phyloP scores from a whole-genome alignment of 2,797 vertebrate species.

The Agapornis canus region DNA sequence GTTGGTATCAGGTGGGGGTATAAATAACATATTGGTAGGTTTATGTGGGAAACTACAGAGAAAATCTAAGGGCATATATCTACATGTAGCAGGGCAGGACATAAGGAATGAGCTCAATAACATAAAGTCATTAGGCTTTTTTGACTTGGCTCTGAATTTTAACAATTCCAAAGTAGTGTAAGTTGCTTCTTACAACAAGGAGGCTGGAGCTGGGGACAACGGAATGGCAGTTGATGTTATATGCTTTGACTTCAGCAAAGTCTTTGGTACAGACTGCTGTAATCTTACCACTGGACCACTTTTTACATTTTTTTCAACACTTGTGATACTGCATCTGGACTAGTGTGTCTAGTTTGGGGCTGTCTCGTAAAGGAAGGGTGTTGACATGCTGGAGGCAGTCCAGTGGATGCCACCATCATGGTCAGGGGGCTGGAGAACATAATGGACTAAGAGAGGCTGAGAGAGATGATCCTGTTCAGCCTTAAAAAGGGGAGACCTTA shows the following conservation, averaged over 20 bases:
- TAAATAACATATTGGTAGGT: background rate
- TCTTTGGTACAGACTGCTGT: background rate
- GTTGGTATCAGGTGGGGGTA: background rate
- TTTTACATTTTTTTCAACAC: background rate
- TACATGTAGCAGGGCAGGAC: background rate
- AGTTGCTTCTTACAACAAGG: background rate
- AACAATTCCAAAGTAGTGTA: background rate
- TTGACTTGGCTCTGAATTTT: background rate
- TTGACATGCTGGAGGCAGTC: background rate
- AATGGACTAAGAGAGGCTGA: background rate
- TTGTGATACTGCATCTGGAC: background rate
- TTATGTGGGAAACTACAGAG: background rate
- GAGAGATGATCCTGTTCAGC: background rate
- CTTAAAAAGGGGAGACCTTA: background rate
- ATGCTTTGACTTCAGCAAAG: background rate
- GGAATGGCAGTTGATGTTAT: background rate
- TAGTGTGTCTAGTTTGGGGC: background rate
- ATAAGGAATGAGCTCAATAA: background rate
- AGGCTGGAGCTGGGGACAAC: background rate
- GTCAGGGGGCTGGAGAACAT: background rate
- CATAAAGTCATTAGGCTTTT: background rate
- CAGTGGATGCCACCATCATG: background rate
- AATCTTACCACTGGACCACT: background rate
- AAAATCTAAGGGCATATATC: background rate
- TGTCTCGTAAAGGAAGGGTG: background rate